Base-by-base conservation (phyloP, 2,888 invertebrate genomes). In the Sipunculus nudus region DNA sequence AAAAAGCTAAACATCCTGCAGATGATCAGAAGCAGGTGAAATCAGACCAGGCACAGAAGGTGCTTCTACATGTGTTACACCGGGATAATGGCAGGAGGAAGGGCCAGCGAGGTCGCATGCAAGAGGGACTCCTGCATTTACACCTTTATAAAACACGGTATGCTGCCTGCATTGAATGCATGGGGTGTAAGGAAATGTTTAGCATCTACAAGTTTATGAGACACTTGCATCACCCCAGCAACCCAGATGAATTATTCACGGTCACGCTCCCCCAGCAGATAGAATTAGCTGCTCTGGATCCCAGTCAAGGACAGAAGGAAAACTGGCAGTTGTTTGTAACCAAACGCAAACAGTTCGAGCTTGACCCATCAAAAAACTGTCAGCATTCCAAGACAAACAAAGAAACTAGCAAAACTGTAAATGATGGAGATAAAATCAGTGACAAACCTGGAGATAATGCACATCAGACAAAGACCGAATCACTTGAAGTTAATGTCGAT, bases 121-220 rank as follows among this genome's bases (percentile, higher is more conserved):
- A 76, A 62, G 62, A 73, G 26, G 75, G 74, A 5, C 71, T 75
- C 56, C 71, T 79, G 28, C 71, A 75, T 56, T 53, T 78, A 21
- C 72, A 75, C 41, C 59, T 71, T 56, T 79, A 75, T 64, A 65
- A 69, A n/a, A 46, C 35, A n/a, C 25, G 35, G 48, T 72, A 74
- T 50, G 73, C 78, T 1, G 63, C 74, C 6, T 80, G 79, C 65
- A 71, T 81, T 28, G 68, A 72, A 23, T 81, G 81, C 66, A 68
- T 67, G 38, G 77, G 76, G 1, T 81, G 81, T 65, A 59, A 72
- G 6, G 74, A 80, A 63, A 67, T 76, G 43, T 67, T 79, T 53
- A 74, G 77, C 8, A 73, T 80, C 4, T 70, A 73, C 28, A 65
- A 70, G 41, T 81, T 81, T 59, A 55, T 77, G 48, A 67, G 70